Conservation (phyloP, 1,140 invertebrate genomes). For the Heliconius himera region DNA sequence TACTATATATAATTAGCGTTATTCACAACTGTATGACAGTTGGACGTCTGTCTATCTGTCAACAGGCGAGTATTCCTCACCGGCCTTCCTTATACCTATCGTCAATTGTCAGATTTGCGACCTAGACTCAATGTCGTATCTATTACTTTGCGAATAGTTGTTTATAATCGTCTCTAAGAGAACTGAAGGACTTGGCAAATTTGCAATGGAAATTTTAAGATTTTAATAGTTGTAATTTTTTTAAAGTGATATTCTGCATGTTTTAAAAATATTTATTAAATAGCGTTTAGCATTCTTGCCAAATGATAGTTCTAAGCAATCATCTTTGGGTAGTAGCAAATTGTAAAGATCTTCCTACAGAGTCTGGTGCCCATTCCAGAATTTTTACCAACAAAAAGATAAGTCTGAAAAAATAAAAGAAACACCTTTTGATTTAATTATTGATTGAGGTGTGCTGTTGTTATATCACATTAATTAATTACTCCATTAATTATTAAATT, state of each 20-base stretch:
- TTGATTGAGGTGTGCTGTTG: not conserved
- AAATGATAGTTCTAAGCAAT: too few relatives aligned
- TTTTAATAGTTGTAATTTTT: too few relatives aligned
- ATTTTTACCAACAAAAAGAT: too few relatives aligned
- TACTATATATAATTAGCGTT: not conserved
- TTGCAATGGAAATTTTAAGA: not conserved
- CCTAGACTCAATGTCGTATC: constrained; percentile 46
- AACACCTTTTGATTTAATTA: not conserved
- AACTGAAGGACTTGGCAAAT: not conserved
- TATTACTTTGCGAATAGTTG: constrained; percentile 26
- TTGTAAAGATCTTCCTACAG: too few relatives aligned
- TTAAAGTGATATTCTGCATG: too few relatives aligned
- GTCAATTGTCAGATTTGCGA: constrained; percentile 43
- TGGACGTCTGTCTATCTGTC: constrained; percentile 17
- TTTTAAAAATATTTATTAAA: too few relatives aligned
- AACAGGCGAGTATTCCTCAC: constrained; percentile 34
- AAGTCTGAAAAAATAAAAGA: too few relatives aligned
- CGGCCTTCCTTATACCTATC: constrained; percentile 45
- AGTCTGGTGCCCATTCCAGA: too few relatives aligned
- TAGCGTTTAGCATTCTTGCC: too few relatives aligned
- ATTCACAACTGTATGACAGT: constrained; percentile 11
- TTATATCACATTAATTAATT: not conserved
- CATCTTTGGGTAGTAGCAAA: too few relatives aligned
- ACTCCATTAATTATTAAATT: not conserved
- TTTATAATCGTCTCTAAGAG: not conserved